Base-by-base conservation (phyloP, 2,113 vertebrate genomes). In the Mastomys coucha region DNA sequence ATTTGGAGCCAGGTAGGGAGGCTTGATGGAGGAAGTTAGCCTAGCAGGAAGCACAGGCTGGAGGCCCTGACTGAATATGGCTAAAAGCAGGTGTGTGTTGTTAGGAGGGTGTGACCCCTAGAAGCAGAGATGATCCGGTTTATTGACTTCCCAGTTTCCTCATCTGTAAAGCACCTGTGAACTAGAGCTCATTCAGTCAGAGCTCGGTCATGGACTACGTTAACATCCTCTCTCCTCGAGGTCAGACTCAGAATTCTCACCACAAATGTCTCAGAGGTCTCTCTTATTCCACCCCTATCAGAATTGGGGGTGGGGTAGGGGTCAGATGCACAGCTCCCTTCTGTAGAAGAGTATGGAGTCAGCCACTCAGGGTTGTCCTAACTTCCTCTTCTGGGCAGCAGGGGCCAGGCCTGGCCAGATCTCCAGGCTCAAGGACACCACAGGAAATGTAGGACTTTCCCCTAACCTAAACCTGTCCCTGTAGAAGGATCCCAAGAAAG, bases 1-100 rank as follows among this genome's bases (percentile, higher is more conserved):
- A 31, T 39, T 88, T 89, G 45, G 49, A 91, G n/a, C n/a, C 80
- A 33, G 63, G 14, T 73, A 39, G 53, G 28, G 75, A 33, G 33
- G 5, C 63, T 36, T 39, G n/a, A 6, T 17, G 39, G 17, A 63
- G 75, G 33, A 45, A 28, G 76, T 20, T n/a, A 45, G 28, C 14
- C 67, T 24, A 12, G 31, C 7, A 5, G 0, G 17, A 63, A 24
- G 1, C 2, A 10, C 31, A 5, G 45, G n/a, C 14, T 20, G 24
- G 45, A 70, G 63, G 36, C 63, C 17, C 36, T 20, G 78, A 53
- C 11, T 12, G 31, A 7, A 6, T 28, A 10, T 16, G 20, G 11
- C 4, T 73, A n/a, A 31, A 53, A 31, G 1, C 4, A 7, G 26
- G 31, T 28, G 14, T 67, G 24, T 58, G 24, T 42, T 19, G 5